phyloP scores from a whole-genome alignment of 1,140 invertebrate species.

The Anastrepha ludens region DNA sequence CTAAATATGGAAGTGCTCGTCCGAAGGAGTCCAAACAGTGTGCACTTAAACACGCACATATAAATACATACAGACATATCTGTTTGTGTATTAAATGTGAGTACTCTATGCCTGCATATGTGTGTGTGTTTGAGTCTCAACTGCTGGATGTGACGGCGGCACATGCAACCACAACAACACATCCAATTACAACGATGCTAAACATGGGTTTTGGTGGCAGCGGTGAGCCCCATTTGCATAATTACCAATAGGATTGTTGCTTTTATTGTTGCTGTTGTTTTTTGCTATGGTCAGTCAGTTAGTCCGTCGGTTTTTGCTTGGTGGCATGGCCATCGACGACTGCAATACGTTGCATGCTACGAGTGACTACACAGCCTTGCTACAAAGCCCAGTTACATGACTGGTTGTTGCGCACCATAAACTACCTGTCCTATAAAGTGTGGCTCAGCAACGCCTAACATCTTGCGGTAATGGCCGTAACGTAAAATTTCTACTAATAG shows the following conservation, averaged over 20 bases:
- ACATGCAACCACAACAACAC: neutral
- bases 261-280: neutral
- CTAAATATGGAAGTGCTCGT: neutral
- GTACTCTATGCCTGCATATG: neutral
- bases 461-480: neutral
- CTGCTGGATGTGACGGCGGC: neutral
- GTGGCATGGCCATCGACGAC: neutral
- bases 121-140: neutral
- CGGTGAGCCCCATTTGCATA: slow-evolving; percentile 11
- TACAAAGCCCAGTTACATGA: slow-evolving; percentile 22
- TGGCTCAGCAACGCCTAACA: neutral
- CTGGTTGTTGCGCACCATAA: slow-evolving; percentile 28
- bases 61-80: neutral
- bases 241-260: slow-evolving; percentile 37
- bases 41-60: neutral
- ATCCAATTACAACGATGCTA: neutral
- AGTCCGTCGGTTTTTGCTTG: neutral
- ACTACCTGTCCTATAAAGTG: slow-evolving; percentile 20
- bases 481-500: neutral
- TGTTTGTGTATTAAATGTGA: neutral
- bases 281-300: neutral
- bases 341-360: neutral
- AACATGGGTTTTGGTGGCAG: slow-evolving; percentile 3
- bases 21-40: neutral
- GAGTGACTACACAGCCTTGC: neutral